Percentiles rank a stretch among this genome's conserved stretches.
Evolutionary conservation across 2,888 invertebrate species (phyloP).

Genomic region (Dynastes maya): DNA sequence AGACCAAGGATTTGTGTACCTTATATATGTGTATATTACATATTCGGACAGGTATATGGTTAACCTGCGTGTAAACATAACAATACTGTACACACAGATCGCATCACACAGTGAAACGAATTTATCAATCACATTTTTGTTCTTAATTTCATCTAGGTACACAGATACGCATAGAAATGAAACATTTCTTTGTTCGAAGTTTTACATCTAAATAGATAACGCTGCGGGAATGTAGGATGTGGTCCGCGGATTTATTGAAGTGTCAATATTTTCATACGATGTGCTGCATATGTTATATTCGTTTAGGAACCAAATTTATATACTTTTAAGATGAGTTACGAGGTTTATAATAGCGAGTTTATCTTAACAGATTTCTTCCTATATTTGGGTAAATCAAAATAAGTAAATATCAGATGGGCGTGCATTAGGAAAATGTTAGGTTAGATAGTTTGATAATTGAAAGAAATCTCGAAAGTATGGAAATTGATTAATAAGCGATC

Average conservation of each 20-base stretch:
- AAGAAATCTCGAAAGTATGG: too few species aligned
- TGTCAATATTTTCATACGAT: constrained; percentile 4
- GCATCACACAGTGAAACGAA: background rate
- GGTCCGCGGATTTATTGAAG: background rate
- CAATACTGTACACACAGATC: background rate
- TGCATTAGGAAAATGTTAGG: too few species aligned
- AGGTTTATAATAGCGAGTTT: background rate
- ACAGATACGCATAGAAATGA: constrained; percentile 6
- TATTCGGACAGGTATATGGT: too few species aligned
- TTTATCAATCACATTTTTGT: background rate
- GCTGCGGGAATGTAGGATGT: background rate
- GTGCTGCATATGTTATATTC: background rate
- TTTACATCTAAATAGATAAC: background rate
- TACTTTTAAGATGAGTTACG: background rate
- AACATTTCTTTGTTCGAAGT: background rate
- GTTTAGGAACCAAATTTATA: background rate
- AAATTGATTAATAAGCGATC: too few species aligned
- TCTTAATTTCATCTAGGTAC: background rate
- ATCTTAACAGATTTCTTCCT: constrained; percentile 12
- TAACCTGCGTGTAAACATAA: constrained; percentile 1
- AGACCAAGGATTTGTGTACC: too few species aligned
- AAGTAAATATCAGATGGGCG: background rate
- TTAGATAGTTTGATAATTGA: too few species aligned
- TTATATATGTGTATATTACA: too few species aligned
- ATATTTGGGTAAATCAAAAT: background rate